Evolutionary conservation across 2,113 vertebrate species (phyloP).

Genomic region (Chaetodon auriga): DNA sequence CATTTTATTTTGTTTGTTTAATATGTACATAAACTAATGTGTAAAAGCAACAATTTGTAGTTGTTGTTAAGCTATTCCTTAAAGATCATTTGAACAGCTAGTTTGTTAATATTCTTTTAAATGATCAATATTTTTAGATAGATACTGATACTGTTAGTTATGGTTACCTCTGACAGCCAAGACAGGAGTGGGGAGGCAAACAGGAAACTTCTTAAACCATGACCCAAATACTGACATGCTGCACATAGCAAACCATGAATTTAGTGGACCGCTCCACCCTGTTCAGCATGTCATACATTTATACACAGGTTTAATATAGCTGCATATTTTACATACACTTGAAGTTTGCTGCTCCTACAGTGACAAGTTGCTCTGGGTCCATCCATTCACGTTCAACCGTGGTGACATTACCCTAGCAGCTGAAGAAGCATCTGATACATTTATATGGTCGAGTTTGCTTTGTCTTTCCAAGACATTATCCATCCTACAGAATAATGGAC

Average conservation of each 20-base stretch:
- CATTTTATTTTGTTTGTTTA: too few species aligned
- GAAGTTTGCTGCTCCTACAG: slow-evolving; percentile 47
- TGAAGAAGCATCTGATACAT: slow-evolving; percentile 62
- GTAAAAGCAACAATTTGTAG: too few species aligned
- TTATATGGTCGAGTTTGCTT: slow-evolving; percentile 24
- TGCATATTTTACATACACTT: slow-evolving; percentile 56
- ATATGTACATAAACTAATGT: too few species aligned
- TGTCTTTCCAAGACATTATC: slow-evolving; percentile 33
- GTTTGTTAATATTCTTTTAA: too few species aligned
- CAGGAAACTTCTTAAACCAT: slow-evolving; percentile 4
- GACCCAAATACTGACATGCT: slow-evolving; percentile 18
- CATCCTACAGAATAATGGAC: background rate
- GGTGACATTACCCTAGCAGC: slow-evolving; percentile 70
- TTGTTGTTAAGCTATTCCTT: too few species aligned
- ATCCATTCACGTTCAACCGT: slow-evolving; percentile 44
- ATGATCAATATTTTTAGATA: background rate
- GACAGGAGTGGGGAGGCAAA: background rate
- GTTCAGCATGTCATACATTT: slow-evolving; percentile 51
- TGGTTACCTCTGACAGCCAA: background rate
- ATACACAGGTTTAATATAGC: slow-evolving; percentile 68
- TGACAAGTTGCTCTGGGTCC: slow-evolving; percentile 36
- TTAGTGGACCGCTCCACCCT: slow-evolving; percentile 19
- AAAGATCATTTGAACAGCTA: too few species aligned
- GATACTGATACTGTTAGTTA: background rate
- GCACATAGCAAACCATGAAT: slow-evolving; percentile 2